Base-by-base conservation (phyloP, 2,113 vertebrate species). In the Pomatorhinus ruficollis region DNA sequence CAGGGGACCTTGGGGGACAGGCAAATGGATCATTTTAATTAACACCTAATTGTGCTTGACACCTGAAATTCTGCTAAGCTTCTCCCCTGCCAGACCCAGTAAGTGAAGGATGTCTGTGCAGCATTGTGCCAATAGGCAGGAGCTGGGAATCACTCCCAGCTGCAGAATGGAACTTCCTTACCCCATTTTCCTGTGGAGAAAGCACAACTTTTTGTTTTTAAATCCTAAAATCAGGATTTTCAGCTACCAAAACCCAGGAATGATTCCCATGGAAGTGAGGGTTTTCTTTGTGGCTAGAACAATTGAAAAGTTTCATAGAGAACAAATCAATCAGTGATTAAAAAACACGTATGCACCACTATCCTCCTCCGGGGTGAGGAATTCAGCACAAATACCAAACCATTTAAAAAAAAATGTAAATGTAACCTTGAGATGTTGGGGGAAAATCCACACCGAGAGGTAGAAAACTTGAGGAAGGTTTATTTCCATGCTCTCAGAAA, bases 401-500 rank as follows among this genome's bases (percentile, higher is more conserved):
- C 18, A 39, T 72, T 88, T 70, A 3, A 87, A 77, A 87, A 77
- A 69, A 57, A 24, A 80, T 16, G 30, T 28, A 69, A 80, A 72
- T 53, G 21, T 66, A 87, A 95, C 92, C 78, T 95, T 88, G 89
- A 95, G 40, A 64, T 70, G 65, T 25, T n/a, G 63, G 42, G 61
- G 39, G 56, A 1, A 35, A 94, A 15, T n/a, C 66, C 68, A 63
- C 25, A 27, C 10, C 56, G 69, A 52, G 54, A 11, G 63, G 64
- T 4, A 37, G 74, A 66, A 92, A 88, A 37, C 52, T 50, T 24
- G 50, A 76, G 53, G 78, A 93, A 89, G 56, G 59, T 65, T 94
- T 93, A 90, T 95, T 96, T 86, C 76, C 20, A 18, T 64, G 54
- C 87, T 92, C 89, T 86, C 56, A 80, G 69, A 44, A 87, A 91